These are phyloP conservation scores for Forbesichthys agassizii DNA, from an alignment of 2,113 vertebrate genomes.

Conservation along the genomic window DNA sequence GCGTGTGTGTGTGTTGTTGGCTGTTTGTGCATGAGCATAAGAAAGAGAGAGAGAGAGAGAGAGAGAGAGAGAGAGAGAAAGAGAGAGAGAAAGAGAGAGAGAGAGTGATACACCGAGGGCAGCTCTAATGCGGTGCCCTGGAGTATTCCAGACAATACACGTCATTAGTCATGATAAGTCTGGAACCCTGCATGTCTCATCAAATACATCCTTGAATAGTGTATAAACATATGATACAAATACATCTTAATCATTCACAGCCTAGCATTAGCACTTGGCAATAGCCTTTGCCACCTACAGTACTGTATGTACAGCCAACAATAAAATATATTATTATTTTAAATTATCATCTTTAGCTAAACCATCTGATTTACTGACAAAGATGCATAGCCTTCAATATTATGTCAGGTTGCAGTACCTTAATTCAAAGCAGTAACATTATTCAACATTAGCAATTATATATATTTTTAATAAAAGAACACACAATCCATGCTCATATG, in stretches of 20 bases:
- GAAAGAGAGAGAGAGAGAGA: constrained; percentile 32
- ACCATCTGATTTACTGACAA: too few relatives aligned
- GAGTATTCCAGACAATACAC: constrained; percentile 52
- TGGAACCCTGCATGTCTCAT: constrained; percentile 27
- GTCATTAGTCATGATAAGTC: constrained; percentile 62
- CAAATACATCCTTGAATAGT: constrained; percentile 39
- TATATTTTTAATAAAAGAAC: too few relatives aligned
- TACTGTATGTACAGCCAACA: constrained; percentile 21
- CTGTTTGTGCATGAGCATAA: constrained; percentile 13
- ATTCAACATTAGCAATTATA: too few relatives aligned
- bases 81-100: not conserved
- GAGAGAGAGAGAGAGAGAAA: constrained; percentile 23
- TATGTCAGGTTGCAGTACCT: too few relatives aligned
- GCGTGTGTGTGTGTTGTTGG: too few relatives aligned
- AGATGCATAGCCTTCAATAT: too few relatives aligned
- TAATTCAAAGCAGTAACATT: too few relatives aligned
- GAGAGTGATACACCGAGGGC: not conserved
- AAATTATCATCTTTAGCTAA: too few relatives aligned
- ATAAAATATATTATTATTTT: constrained; percentile 1
- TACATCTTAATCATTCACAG: constrained; percentile 27
- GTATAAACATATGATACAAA: constrained; percentile 3
- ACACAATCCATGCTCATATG: constrained; percentile 15
- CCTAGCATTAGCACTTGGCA: constrained; percentile 22
- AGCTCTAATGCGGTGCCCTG: constrained; percentile 49
- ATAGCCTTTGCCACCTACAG: constrained; percentile 41